phyloP scores from a whole-genome alignment of 92 coral and sea anemone species.

The Epizoanthus ramosus region DNA sequence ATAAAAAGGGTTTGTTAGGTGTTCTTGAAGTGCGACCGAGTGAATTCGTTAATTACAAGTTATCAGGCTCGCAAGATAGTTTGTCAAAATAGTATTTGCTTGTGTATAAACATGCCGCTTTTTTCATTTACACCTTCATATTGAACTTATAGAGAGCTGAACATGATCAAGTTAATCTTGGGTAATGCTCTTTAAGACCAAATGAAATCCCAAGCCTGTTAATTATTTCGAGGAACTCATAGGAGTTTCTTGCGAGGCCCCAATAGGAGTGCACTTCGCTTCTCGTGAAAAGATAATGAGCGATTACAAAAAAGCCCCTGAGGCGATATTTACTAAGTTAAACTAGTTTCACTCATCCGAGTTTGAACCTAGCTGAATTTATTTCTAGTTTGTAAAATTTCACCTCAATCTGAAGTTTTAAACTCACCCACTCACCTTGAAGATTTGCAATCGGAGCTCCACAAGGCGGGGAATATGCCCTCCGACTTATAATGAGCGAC shows the following conservation, averaged over 20 bases:
- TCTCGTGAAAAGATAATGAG: slow-evolving; percentile 45
- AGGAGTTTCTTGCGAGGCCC: background rate
- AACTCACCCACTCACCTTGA: slow-evolving; percentile 28
- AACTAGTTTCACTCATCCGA: background rate
- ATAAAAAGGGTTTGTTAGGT: background rate
- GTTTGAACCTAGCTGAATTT: slow-evolving; percentile 3
- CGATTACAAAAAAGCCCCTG: slow-evolving; percentile 11
- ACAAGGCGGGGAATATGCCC: background rate
- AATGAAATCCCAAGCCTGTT: background rate
- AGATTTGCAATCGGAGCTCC: background rate
- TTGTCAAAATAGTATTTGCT: slow-evolving; percentile 24
- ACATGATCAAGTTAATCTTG: background rate
- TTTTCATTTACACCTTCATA: slow-evolving; percentile 18
- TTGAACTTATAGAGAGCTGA: background rate
- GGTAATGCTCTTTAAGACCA: background rate
- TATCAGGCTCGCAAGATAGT: slow-evolving; percentile 2
- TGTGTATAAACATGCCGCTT: slow-evolving; percentile 37
- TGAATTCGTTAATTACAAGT: slow-evolving; percentile 38
- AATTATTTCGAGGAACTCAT: background rate
- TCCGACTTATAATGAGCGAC: slow-evolving; percentile 32
- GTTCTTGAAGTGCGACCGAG: slow-evolving; percentile 17
- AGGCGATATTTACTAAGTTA: slow-evolving; percentile 16
- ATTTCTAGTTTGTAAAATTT: slow-evolving; percentile 1
- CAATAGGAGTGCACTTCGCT: background rate
- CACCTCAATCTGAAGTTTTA: background rate